Base-by-base conservation (phyloP, 2,797 vertebrate genomes). In the Percopsis omiscomaycus region DNA sequence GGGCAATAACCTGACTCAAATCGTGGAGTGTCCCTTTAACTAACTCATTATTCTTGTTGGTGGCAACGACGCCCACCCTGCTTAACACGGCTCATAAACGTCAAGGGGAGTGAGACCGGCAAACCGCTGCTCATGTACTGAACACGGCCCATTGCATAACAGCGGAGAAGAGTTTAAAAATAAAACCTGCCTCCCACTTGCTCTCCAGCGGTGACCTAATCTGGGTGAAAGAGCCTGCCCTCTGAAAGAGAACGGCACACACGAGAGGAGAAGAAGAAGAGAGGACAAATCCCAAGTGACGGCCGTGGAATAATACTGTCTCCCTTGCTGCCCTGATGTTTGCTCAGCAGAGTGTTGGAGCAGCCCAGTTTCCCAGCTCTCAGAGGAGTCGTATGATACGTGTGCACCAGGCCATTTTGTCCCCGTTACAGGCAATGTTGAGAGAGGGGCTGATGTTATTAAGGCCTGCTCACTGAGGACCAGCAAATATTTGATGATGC, bases 291-390 rank as follows among this genome's bases (percentile, higher is more conserved):
- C 80, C 77, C 69, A 52, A 59, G 64, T 0, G 70, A 73, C n/a
- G 32, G 50, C 44, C 68, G 55, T 68, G 70, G 84, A 71, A 79
- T 71, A 84, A 78, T 46, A 57, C 55, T 64, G 63, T 59, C 67
- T 78, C 78, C 85, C 79, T 84, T 80, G 75, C 72, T 74, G 49
- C 72, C 65, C 69, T 82, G 15, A 55, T 59, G 48, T 65, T 80
- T 61, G 75, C 65, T 79, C 66, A 65, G 69, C 45, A 59, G 66
- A 59, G 66, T 63, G 72, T 66, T 71, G 60, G 56, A 60, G 73
- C 73, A 88, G 79, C 84, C 84, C 76, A 82, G 74, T 85, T 86
- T 89, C 64, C 71, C 8, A 9, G 57, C 64, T 81, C 85, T 81
- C 82, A 61, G 68, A 69, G 87, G 82, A 76, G 71, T 16, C 73